Evolutionary conservation across 1,140 invertebrate genomes (phyloP), one percentile per base, ranked within the genome.

Genomic region (Pygmarrhopalites habei): DNA sequence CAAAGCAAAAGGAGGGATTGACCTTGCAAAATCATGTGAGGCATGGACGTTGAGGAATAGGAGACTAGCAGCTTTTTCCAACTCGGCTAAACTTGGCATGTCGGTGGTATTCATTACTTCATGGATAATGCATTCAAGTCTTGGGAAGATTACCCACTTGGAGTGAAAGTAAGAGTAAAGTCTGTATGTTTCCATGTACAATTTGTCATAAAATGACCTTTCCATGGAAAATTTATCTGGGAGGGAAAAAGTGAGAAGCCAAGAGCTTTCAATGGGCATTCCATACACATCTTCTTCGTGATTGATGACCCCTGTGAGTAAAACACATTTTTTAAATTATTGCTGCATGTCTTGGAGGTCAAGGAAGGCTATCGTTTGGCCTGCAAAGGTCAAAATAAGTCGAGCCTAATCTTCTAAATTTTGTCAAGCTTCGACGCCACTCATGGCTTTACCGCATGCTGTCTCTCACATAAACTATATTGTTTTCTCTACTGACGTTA

Each of bases 31-130:
- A 64, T 78, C 79, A 2, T 82, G 52, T 1, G 75, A 72, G 53
- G 78, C 78, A 73, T 85, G 80, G 15, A 76, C 76, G 72, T 85
- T 85, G 0, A 78, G 72, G 4, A 85, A 69, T 7, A 83, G 62
- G 43, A 85, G 65, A 28, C 78, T 78, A 12, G 79, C 65, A 29
- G 77, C 79, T 28, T 70, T 75, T 41, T 79, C 74, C 5, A 81
- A 41, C 47, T 79, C 72, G 1, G 2, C 25, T 1, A 30, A 1
- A 19, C 30, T 17, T 2, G 58, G 58, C n/a, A 12, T 60, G 46
- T 44, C 51, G 29, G 14, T 0, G 39, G 79, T 25, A 19, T 79
- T 68, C 63, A 82, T 44, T 30, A 43, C 7, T 53, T 35, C 32
- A n/a, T 55, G 2, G 57, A 29, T 15, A 60, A n/a, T 41, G n/a